Evolutionary conservation across 1,140 invertebrate species (phyloP).

Genomic region (Pinna nobilis): DNA sequence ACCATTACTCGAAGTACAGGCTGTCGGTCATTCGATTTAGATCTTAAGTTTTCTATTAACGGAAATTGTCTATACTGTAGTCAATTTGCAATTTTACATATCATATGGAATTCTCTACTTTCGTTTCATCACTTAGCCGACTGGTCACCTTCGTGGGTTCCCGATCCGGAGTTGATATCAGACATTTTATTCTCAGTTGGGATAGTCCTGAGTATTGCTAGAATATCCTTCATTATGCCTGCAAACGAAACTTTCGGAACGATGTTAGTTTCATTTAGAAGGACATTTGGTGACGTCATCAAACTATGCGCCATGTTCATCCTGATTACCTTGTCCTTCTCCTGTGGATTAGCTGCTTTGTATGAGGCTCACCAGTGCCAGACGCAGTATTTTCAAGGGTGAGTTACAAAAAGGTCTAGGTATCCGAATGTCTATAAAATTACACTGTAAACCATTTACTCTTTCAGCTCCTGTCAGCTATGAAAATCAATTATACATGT

Average conservation of each 20-base stretch:
- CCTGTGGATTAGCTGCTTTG: conserved; percentile 56
- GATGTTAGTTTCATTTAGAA: conserved; percentile 60
- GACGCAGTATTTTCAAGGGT: conserved; percentile 51
- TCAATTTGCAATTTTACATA: too few relatives aligned
- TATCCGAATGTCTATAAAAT: too few relatives aligned
- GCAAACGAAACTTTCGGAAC: conserved; percentile 64
- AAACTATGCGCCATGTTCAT: conserved; percentile 60
- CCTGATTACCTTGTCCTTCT: conserved; percentile 57
- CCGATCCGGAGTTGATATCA: conserved; percentile 59
- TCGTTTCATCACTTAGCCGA: conserved; percentile 39
- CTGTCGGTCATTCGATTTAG: too few relatives aligned
- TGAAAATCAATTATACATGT: too few relatives aligned
- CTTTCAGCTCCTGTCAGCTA: too few relatives aligned
- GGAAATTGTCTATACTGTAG: too few relatives aligned
- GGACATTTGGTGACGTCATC: conserved; percentile 53
- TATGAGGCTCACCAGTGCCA: conserved; percentile 55
- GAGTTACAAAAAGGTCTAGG: too few relatives aligned
- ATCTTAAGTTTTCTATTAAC: too few relatives aligned
- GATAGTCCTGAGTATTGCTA: conserved; percentile 53
- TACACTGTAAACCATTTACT: too few relatives aligned
- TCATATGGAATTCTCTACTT: too few relatives aligned
- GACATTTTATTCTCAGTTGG: conserved; percentile 60
- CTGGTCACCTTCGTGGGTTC: conserved; percentile 56
- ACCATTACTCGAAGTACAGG: too few relatives aligned
- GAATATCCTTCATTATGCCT: conserved; percentile 65